A percentile compares a stretch with the other conserved stretches of the same genome.
Evolutionary conservation across 2,888 invertebrate genomes (phyloP).

Genomic region (Drosophila acutilabella): DNA sequence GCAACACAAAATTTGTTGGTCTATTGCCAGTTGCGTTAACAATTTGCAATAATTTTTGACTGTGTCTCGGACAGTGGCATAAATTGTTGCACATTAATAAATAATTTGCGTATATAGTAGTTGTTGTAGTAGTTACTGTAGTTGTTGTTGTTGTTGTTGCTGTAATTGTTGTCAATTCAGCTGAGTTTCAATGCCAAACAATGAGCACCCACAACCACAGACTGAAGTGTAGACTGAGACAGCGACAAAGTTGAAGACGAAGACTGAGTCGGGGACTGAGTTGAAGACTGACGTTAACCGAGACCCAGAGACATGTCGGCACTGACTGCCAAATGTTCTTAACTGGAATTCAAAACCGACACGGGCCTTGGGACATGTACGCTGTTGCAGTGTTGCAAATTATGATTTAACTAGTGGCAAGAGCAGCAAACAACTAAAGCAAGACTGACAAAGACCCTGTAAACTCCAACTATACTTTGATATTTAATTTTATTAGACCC

Average conservation of each 20-base stretch:
- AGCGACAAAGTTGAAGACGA: neutral
- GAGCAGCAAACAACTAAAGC: neutral
- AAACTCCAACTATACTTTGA: too few species aligned
- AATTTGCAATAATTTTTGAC: slow-evolving; percentile 67
- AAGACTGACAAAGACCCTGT: neutral
- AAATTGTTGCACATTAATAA: slow-evolving; percentile 64
- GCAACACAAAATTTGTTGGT: slow-evolving; percentile 10
- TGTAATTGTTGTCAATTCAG: slow-evolving; percentile 27
- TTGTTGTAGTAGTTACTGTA: slow-evolving; percentile 12
- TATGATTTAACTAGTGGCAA: slow-evolving; percentile 42
- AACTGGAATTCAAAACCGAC: slow-evolving; percentile 55
- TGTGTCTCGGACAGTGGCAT: slow-evolving; percentile 12
- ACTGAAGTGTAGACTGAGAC: slow-evolving; percentile 12
- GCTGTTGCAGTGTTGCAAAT: slow-evolving; percentile 33
- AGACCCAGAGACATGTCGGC: slow-evolving; percentile 49
- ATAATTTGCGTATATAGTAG: slow-evolving; percentile 36
- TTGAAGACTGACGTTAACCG: slow-evolving; percentile 31
- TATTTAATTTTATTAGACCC: too few species aligned
- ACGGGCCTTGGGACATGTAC: slow-evolving; percentile 53
- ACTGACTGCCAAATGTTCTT: slow-evolving; percentile 60
- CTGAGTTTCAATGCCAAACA: slow-evolving; percentile 45
- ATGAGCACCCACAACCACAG: slow-evolving; percentile 45
- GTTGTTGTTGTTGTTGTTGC: slow-evolving; percentile 12
- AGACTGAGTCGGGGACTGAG: neutral
- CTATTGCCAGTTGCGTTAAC: slow-evolving; percentile 47